phyloP scores from a whole-genome alignment of 2,113 vertebrate species.

The Mormyrus lacerda region DNA sequence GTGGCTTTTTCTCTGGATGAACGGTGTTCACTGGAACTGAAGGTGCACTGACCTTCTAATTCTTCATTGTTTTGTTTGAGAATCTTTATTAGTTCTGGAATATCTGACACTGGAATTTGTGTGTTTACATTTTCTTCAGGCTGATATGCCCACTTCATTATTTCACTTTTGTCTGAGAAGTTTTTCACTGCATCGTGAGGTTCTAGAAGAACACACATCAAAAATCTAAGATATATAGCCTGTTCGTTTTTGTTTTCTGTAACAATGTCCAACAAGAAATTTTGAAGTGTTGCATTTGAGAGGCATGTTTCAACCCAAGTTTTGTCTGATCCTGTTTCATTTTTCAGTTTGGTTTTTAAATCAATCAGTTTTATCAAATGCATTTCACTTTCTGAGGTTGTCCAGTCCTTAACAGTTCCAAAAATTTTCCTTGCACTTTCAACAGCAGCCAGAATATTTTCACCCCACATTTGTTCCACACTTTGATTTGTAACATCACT shows the following conservation, averaged over 20 bases:
- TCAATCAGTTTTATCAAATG: conserved; percentile 28
- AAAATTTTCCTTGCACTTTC: conserved; percentile 25
- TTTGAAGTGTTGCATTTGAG: conserved; percentile 36
- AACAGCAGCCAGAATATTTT: conserved; percentile 25
- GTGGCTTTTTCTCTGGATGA: no score
- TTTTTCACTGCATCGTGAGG: conserved; percentile 41
- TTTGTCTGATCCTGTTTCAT: conserved; percentile 21
- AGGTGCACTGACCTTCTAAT: no score
- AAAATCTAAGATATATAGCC: conserved; percentile 31
- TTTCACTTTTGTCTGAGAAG: conserved; percentile 36
- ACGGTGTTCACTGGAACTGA: no score
- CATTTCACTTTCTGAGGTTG: background rate
- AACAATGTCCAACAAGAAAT: conserved; percentile 38
- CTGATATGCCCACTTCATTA: conserved; percentile 45
- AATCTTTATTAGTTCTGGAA: no score
- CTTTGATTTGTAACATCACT: background rate
- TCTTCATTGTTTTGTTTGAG: no score
- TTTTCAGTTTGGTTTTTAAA: conserved; percentile 35
- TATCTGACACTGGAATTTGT: background rate
- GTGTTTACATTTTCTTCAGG: fast-evolving
- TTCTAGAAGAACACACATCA: conserved; percentile 40
- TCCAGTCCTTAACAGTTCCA: conserved; percentile 35
- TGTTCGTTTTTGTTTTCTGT: conserved; percentile 14
- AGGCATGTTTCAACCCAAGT: conserved; percentile 50
- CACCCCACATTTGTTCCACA: background rate